Base-by-base conservation (phyloP, 2,888 invertebrate species). In the Calameuta filiformis region DNA sequence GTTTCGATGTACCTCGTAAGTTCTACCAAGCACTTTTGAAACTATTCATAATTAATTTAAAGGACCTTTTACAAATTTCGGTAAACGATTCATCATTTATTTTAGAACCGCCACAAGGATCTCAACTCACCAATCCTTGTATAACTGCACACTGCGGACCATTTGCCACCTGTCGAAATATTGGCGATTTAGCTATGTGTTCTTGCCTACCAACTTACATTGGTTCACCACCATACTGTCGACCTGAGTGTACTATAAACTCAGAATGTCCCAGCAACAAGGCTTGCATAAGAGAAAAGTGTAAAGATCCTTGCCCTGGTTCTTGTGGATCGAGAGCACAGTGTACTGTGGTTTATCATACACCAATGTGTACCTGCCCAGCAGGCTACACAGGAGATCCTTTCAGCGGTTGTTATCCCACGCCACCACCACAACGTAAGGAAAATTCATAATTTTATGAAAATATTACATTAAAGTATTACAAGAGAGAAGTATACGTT, bases 121-220 rank as follows among this genome's bases (percentile, higher is more conserved):
- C 71, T 34, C 31, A 69, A 73, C 33, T 31, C 15, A 35, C 35
- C 73, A 40, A 94, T 85, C 94, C 94, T n/a, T 95, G 95, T 86
- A 81, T 88, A 74, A 93, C 93, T 75, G 94, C 94, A 76, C 95
- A 95, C n/a, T 95, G 83, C 81, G 90, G 90, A 4, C 87, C 89
- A 30, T 87, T 89, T 81, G 88, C 90, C n/a, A 82, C 85, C 75
- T 91, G 91, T 80, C 81, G 81, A 74, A 87, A 87, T 35, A 85
- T 88, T 34, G 89, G 89, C 78, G 88, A 89, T 76, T 86, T 88
- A 33, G 90, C 92, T 12, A 87, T 92, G 0, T 93, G 93, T 83
- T 90, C 91, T 30, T 93, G 93, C 80, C 84, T 92, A 31, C 89
- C 91, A 4, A 92, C 91, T 81, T 93, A 92, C 80, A 85, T 91